Base-by-base conservation (phyloP, 2,888 invertebrate genomes). In the Acrocera orbiculus region DNA sequence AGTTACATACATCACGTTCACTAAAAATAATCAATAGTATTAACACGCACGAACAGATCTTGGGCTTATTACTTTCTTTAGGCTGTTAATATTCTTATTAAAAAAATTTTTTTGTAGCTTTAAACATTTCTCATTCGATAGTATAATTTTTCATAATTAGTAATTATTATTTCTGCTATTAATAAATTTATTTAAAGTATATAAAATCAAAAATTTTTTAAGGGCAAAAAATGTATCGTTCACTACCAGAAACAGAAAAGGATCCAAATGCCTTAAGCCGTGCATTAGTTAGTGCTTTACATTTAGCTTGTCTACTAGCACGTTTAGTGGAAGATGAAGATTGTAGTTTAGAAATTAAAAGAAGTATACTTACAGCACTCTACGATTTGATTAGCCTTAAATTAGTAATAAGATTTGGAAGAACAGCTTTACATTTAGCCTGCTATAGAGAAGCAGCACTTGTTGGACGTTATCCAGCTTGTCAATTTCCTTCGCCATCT, bases 211-310 rank as follows among this genome's bases (percentile, higher is more conserved):
- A 32, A n/a, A n/a, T n/a, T 40, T 15, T 14, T 37, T 20, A 3
- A 47, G 76, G 78, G 15, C 67, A 68, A 53, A 63, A 65, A 35
- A 65, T 73, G 50, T 47, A 73, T 34, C 64, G 69, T 16, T 66
- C 68, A 16, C 63, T 69, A 46, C 62, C 72, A 30, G 67, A 66
- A 52, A 68, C 66, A 42, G 76, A 80, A 48, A 63, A 76, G 20
- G 87, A 89, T 53, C 53, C 69, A 26, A 60, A 63, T 25, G 76
- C 83, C 40, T 65, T 89, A 39, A 85, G 86, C 50, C 70, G 87
- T 44, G 80, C 87, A 32, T 65, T 90, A 43, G 76, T 87, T 30
- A 85, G 89, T 48, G 77, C 85, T 3, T 63, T 92, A 45, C 87
- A 90, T 53, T 63, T 87, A 39, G 80, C 80, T 5, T 81, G 79